Conservation (phyloP, 2,113 vertebrate species). For the Ibidorhyncha struthersii region DNA sequence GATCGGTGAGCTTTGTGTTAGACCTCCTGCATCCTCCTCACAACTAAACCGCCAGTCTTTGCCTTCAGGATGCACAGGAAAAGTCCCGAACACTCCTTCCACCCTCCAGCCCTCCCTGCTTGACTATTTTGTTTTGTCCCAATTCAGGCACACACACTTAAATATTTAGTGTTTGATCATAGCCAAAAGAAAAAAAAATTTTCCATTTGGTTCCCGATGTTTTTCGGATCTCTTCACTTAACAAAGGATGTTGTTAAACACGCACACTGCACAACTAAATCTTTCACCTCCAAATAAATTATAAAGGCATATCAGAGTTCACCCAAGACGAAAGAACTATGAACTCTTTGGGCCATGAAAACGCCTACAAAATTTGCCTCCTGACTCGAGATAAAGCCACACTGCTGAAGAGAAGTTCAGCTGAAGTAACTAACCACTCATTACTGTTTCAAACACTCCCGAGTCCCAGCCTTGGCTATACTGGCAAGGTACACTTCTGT, state of each 20-base stretch:
- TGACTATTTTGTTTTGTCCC: not conserved
- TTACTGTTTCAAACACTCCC: not conserved
- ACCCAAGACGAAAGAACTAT: not conserved
- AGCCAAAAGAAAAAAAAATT: not conserved
- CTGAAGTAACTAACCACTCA: not conserved
- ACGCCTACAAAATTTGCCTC: not conserved
- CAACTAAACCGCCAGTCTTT: rapidly evolving
- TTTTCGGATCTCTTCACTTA: not conserved
- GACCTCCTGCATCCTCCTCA: not conserved
- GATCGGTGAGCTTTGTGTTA: rapidly evolving
- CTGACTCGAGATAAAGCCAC: not conserved
- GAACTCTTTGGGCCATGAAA: conserved; percentile 24
- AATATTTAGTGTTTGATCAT: not conserved
- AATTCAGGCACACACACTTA: not conserved
- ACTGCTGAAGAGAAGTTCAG: not conserved
- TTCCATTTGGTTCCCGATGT: not conserved
- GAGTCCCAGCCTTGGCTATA: not conserved
- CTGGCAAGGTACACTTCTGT: not conserved
- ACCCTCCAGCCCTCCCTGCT: not conserved
- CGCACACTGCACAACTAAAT: not conserved
- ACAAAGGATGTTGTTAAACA: not conserved
- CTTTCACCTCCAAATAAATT: conserved; percentile 28
- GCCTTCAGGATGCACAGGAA: not conserved
- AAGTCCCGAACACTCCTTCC: not conserved
- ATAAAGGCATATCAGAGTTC: not conserved